phyloP scores from a whole-genome alignment of 2,797 vertebrate species.

The Nothura maculosa region DNA sequence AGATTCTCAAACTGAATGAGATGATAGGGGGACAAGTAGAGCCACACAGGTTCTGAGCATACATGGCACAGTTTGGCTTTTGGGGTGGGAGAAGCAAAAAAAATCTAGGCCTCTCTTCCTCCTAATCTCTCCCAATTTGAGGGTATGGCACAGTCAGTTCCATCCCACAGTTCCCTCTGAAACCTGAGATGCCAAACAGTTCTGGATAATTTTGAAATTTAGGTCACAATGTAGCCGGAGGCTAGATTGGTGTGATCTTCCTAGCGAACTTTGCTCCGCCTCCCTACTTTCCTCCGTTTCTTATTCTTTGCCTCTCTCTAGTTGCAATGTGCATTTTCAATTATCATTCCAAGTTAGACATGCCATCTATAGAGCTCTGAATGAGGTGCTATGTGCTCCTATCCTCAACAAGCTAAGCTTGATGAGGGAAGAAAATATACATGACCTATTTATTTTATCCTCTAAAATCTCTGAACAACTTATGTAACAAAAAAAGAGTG shows the following conservation, averaged over 20 bases:
- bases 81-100: background rate
- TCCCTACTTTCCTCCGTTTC: background rate
- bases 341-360: background rate
- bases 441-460: background rate
- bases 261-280: background rate
- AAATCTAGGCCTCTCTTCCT: background rate
- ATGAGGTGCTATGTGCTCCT: background rate
- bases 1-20: background rate
- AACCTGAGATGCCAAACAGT: background rate
- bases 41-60: background rate
- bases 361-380: background rate
- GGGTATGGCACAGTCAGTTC: background rate
- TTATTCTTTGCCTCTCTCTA: background rate
- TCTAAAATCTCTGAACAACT: background rate
- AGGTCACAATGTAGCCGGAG: background rate
- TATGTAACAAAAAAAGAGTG: background rate
- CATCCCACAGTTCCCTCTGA: background rate
- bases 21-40: fast-evolving
- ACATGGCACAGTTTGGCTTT: fast-evolving
- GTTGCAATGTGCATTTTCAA: background rate
- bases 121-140: background rate
- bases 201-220: background rate
- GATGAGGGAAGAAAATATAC: background rate
- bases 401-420: background rate
- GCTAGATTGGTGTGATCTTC: background rate